Evolutionary conservation across 1,140 invertebrate species (phyloP).

Genomic region (Tetramorium alpestre): DNA sequence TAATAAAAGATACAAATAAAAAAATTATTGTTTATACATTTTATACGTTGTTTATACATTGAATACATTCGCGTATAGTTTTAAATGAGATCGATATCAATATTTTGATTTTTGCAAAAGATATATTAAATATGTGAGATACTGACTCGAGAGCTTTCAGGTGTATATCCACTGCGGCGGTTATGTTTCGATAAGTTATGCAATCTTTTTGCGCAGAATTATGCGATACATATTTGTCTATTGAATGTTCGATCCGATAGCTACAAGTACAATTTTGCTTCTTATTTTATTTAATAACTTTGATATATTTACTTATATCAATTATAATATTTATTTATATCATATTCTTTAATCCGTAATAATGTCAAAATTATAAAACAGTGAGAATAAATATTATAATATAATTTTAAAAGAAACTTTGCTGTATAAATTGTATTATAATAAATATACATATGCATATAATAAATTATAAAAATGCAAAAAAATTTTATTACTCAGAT

Average conservation of each 20-base stretch:
- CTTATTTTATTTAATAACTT: not conserved
- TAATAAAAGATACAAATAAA: not conserved
- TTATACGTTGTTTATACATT: not conserved
- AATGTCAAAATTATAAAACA: not conserved
- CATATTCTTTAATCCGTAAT: not conserved
- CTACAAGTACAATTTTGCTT: conserved; percentile 1
- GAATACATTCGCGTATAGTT: not conserved
- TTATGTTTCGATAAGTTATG: not conserved
- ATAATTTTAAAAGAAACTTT: not conserved
- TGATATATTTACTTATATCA: not conserved
- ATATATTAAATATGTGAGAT: not conserved
- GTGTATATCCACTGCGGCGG: conserved; percentile 14
- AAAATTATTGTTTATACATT: not conserved
- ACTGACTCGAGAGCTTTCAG: not conserved
- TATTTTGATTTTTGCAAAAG: not conserved
- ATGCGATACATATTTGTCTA: not conserved
- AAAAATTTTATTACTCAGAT: not conserved
- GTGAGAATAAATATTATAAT: not conserved
- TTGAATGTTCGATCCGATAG: conserved; percentile 3
- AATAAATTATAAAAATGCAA: not conserved
- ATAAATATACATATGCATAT: not conserved
- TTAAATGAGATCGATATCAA: not conserved
- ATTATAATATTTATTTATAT: not conserved
- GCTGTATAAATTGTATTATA: not conserved
- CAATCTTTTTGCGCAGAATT: not conserved